Conservation (phyloP, 2,113 vertebrate genomes). For the Nycticebus coucang region DNA sequence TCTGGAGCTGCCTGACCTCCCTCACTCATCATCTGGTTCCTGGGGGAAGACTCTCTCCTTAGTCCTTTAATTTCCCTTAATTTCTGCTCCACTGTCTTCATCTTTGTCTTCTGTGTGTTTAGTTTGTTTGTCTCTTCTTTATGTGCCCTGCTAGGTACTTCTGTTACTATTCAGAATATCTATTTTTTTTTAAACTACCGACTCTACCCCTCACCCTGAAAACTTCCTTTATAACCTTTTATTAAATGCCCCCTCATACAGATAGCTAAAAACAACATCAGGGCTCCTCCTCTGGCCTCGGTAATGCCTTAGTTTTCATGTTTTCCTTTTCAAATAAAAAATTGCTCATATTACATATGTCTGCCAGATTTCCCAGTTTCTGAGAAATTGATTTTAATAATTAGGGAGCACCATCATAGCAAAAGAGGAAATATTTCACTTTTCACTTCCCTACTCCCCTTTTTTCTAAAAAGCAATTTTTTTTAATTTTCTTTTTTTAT, state of each 20-base stretch:
- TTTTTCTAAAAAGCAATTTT: background rate
- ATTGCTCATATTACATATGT: background rate
- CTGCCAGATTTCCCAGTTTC: background rate
- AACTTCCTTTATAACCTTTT: background rate
- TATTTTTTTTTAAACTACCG: background rate
- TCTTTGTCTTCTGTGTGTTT: background rate
- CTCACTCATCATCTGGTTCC: background rate
- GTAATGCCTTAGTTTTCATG: background rate
- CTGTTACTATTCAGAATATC: background rate
- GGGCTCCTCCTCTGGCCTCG: background rate
- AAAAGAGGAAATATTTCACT: background rate
- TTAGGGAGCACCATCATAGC: background rate
- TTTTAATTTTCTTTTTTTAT: background rate
- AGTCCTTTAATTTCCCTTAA: background rate
- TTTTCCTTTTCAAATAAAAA: conserved; percentile 3
- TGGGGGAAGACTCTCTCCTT: background rate
- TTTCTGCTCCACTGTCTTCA: background rate
- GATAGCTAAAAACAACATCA: background rate
- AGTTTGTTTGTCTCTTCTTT: background rate
- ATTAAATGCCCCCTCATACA: background rate
- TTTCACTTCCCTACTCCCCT: background rate
- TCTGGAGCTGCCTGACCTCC: background rate
- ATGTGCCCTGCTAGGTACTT: background rate
- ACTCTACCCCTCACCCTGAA: background rate
- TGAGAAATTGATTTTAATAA: conserved; percentile 22